A percentile compares a stretch with the other conserved stretches of the same genome.
phyloP scores from a whole-genome alignment of 2,113 vertebrate species.

The Orcinus orca region DNA sequence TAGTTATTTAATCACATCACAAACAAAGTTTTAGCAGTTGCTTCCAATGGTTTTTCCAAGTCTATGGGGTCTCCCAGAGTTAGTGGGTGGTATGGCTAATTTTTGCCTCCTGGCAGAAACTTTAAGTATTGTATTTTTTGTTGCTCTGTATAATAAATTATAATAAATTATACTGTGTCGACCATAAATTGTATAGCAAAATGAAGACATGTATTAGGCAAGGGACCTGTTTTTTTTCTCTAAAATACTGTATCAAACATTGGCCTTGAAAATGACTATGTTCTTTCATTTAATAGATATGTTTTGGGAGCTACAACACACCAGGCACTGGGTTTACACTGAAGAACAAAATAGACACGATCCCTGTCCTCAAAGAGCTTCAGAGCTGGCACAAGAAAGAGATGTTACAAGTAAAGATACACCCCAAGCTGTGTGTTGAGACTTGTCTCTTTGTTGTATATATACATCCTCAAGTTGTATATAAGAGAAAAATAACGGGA shows the following conservation, averaged over 20 bases:
- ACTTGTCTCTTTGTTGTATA: not conserved
- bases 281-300: not conserved
- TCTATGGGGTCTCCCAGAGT: not conserved
- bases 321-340: not conserved
- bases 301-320: not conserved
- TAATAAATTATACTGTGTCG: not conserved
- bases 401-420: not conserved
- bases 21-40: not conserved
- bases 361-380: not conserved
- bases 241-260: not conserved
- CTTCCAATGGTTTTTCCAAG: constrained; percentile 14
- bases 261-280: not conserved
- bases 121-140: not conserved
- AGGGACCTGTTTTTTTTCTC: not conserved
- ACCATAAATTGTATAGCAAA: not conserved
- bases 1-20: constrained; percentile 9
- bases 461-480: not conserved
- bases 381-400: not conserved
- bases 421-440: not conserved
- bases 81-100: not conserved
- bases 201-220: not conserved
- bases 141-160: not conserved
- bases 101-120: constrained; percentile 12
- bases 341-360: not conserved
- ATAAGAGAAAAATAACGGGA: not conserved